Conservation (phyloP, 2,113 vertebrate genomes). For the Microtus pennsylvanicus region DNA sequence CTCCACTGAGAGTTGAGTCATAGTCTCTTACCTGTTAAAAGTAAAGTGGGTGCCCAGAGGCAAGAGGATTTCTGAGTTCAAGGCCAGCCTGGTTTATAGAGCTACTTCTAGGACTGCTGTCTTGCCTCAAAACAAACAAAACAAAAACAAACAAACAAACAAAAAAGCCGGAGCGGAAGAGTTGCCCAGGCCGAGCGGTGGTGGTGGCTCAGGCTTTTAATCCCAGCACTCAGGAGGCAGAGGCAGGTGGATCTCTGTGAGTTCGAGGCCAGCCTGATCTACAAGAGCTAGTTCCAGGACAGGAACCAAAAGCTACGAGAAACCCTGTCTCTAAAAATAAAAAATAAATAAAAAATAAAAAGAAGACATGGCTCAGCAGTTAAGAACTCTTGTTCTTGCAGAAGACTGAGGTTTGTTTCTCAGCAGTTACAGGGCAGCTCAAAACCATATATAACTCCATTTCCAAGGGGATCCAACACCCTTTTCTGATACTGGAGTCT, state of each 20-base stretch:
- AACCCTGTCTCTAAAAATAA: too few relatives aligned
- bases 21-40: not conserved
- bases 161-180: not conserved
- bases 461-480: not conserved
- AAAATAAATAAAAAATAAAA: too few relatives aligned
- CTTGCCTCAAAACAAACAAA: not conserved
- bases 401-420: not conserved
- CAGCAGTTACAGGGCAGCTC: not conserved
- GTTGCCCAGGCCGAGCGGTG: not conserved
- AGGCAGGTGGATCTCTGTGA: too few relatives aligned
- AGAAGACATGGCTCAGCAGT: not conserved
- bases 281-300: too few relatives aligned
- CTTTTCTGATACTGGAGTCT: not conserved
- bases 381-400: not conserved
- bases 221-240: too few relatives aligned
- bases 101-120: not conserved
- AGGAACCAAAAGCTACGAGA: too few relatives aligned
- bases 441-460: not conserved
- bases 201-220: too few relatives aligned
- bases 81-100: not conserved
- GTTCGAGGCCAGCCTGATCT: too few relatives aligned
- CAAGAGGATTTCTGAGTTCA: not conserved
- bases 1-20: not conserved
- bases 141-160: not conserved
- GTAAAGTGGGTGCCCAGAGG: not conserved